Base-by-base conservation (phyloP, 2,888 invertebrate species). In the Nymphalis c-album region DNA sequence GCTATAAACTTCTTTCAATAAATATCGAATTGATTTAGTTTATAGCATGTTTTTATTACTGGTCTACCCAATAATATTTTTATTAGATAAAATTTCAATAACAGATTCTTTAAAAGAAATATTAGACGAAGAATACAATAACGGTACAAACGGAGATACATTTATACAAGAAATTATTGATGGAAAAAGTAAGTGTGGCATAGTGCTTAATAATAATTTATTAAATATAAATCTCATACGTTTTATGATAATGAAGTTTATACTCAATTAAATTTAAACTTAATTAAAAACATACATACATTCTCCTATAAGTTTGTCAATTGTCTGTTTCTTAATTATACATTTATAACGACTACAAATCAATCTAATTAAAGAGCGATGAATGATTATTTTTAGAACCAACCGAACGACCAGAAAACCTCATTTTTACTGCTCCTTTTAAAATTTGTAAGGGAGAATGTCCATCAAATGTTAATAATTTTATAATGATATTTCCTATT, bases 341-440 rank as follows among this genome's bases (percentile, higher is more conserved):
- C 26, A 6, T 31, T 31, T 31, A 31, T 6, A 31, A 31, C 26
- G 26, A 31, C 6, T 31, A 40, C 0, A 4, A 13, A 40, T 13
- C 40, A 10, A 40, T 40, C 40, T 40, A 13, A 31, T 2, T 40
- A 13, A 40, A 40, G 13, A 40, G 40, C 13, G 40, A 13, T 3
- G 13, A 13, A 40, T 40, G 40, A 20, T 20, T 46, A 20, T 53
- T 87, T 88, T 80, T 87, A 90, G 88, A 79, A 67, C 70, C 76
- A 63, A 48, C 72, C 59, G 55, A 74, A 35, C 77, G 63, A 47
- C 85, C 86, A 2, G 80, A 74, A 60, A 73, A 79, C 50, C 77
- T 90, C 70, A 68, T 83, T 68, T 91, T 91, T 71, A 90, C 90
- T 60, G 90, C 90, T 26, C 90, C 90, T 16, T 88, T 83, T 73